Evolutionary conservation across 2,888 invertebrate species (phyloP).

Genomic region (Meteorus cinctellus): DNA sequence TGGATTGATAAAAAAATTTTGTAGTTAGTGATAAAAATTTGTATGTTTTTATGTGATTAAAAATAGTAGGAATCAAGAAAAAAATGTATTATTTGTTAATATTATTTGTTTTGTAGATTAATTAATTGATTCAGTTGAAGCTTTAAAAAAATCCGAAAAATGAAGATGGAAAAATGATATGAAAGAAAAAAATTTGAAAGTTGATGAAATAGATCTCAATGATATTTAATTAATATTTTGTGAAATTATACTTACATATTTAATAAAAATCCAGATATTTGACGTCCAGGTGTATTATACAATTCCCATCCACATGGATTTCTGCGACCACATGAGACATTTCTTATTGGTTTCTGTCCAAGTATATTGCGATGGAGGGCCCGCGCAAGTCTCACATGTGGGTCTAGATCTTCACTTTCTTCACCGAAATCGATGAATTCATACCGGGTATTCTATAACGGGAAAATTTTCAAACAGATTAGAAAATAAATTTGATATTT

Average conservation of each 20-base stretch:
- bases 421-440: neutral
- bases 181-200: too few relatives aligned
- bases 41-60: too few relatives aligned
- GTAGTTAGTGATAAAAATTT: too few relatives aligned
- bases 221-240: too few relatives aligned
- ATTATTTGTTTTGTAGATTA: too few relatives aligned
- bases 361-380: neutral
- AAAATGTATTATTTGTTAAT: too few relatives aligned
- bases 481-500: neutral
- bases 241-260: neutral
- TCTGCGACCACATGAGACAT: neutral
- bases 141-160: too few relatives aligned
- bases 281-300: neutral
- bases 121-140: too few relatives aligned
- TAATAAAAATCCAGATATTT: neutral
- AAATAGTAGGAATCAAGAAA: neutral
- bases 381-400: neutral
- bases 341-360: neutral
- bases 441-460: neutral
- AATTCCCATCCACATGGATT: conserved; percentile 8
- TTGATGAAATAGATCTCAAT: too few relatives aligned
- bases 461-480: neutral
- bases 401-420: neutral
- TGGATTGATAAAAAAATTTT: too few relatives aligned
- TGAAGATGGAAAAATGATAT: too few relatives aligned